phyloP scores from a whole-genome alignment of 2,888 invertebrate species.

The Agrotis puta region DNA sequence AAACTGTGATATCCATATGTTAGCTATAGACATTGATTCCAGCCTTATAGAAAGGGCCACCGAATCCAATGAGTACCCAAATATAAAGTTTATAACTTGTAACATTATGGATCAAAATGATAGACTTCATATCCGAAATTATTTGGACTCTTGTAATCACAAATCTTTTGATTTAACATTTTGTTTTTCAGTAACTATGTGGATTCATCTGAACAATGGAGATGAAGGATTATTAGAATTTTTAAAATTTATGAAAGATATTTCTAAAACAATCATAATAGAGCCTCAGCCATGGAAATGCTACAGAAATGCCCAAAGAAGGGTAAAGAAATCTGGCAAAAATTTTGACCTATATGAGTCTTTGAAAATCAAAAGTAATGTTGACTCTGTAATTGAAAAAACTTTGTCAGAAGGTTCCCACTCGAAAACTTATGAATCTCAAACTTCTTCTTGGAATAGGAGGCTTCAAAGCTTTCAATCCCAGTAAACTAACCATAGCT shows the following conservation, averaged over 20 bases:
- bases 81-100: constrained; percentile 90
- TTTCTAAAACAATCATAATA: constrained; percentile 92
- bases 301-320: constrained; percentile 94
- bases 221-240: constrained; percentile 93
- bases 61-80: constrained; percentile 83
- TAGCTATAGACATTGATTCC: constrained; percentile 95
- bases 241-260: constrained; percentile 89
- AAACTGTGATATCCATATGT: constrained; percentile 80
- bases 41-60: constrained; percentile 93
- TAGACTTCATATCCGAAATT: constrained; percentile 81
- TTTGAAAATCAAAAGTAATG: constrained; percentile 91
- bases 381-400: constrained; percentile 92
- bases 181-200: constrained; percentile 97
- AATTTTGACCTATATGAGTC: constrained; percentile 91
- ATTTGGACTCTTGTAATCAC: constrained; percentile 83
- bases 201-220: constrained; percentile 96
- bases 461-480: constrained; percentile 92
- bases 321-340: constrained; percentile 92
- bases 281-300: constrained; percentile 97
- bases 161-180: constrained; percentile 93
- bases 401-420: constrained; percentile 87
- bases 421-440: constrained; percentile 90
- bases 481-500: background rate
- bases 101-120: constrained; percentile 91
- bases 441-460: constrained; percentile 93